Percentiles rank a stretch among this genome's conserved stretches.
These are phyloP conservation scores for Drosophila lacertosa DNA, from an alignment of 1,140 invertebrate species.

Conservation along the genomic window DNA sequence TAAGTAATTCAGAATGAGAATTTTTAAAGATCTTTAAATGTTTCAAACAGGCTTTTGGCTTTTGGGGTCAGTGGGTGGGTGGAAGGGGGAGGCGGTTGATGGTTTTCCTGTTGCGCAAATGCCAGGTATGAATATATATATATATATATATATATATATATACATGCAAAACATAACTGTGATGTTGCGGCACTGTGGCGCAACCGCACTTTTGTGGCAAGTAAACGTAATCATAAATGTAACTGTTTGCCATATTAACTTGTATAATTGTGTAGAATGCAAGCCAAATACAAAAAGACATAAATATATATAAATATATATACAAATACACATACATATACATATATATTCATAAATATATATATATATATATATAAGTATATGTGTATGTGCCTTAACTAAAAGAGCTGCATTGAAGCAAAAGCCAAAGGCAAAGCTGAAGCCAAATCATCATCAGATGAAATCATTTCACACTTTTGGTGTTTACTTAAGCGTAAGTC, in stretches of 20 bases:
- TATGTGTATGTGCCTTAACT: conserved; percentile 5
- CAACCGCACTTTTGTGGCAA: conserved; percentile 43
- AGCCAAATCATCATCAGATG: conserved; percentile 75
- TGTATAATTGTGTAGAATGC: conserved; percentile 20
- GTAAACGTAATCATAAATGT: conserved; percentile 39
- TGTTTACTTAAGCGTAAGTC: conserved; percentile 77
- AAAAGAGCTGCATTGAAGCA: conserved; percentile 23
- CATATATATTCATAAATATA: neutral
- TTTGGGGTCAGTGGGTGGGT: neutral
- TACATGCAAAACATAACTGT: neutral
- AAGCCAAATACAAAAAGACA: conserved; percentile 1
- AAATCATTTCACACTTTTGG: conserved; percentile 79
- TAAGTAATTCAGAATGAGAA: neutral
- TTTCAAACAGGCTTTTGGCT: neutral
- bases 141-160: no score
- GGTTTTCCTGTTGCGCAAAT: neutral
- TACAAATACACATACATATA: neutral
- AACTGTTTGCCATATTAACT: conserved; percentile 48
- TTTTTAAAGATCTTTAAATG: neutral
- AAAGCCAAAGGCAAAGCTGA: conserved; percentile 50
- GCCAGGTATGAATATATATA: no score
- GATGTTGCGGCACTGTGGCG: neutral
- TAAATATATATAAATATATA: neutral
- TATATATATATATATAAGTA: neutral
- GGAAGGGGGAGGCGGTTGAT: neutral